Base-by-base conservation (phyloP, 2,113 vertebrate species). In the Mormyrus iriodes region DNA sequence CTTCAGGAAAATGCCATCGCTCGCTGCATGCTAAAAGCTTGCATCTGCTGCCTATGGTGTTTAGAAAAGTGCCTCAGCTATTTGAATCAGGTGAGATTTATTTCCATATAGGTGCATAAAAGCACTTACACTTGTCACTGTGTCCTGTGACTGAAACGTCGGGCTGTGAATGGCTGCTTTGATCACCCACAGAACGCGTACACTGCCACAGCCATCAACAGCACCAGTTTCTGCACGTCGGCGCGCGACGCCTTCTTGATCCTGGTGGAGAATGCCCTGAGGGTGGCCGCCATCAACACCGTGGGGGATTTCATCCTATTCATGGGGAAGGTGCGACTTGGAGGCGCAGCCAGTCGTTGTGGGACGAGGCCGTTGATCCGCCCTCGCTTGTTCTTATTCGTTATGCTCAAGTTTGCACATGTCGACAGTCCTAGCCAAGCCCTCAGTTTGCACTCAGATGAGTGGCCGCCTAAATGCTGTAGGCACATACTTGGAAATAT, bases 11-110 rank as follows among this genome's bases (percentile, higher is more conserved):
- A 99, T 65, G 97, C 97, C 53, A 98, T 97, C 90, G 98, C 98
- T 89, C 97, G 97, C n/a, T 99, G 98, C 94, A 95, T 99, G 96
- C 92, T 99, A 91, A 99, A 99, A 94, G 94, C 97, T 61, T 99
- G 98, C 90, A 97, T 99, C 92, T 99, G 98, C 95, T 99, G 98
- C 95, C 94, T 99, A 94, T 99, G 98, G 98, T 99, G 98, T 96
- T 95, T 99, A 52, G 97, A 99, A 94, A 99, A 99, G 96, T 99
- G 98, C 95, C 97, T 99, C 69, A 95, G 94, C 51, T 99, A 97
- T 93, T 94, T 99, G 94, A 99, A 99, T 95, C 97, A 98, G 95
- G 98, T 99, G 95, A 93, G 94, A 39, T 58, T 13, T 2, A 12
- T 1, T 52, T 1, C 9, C 4, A 13, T 35, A 39, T 3, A 61